Conservation (phyloP, 2,113 vertebrate genomes). For the Rhipidura dahli region DNA sequence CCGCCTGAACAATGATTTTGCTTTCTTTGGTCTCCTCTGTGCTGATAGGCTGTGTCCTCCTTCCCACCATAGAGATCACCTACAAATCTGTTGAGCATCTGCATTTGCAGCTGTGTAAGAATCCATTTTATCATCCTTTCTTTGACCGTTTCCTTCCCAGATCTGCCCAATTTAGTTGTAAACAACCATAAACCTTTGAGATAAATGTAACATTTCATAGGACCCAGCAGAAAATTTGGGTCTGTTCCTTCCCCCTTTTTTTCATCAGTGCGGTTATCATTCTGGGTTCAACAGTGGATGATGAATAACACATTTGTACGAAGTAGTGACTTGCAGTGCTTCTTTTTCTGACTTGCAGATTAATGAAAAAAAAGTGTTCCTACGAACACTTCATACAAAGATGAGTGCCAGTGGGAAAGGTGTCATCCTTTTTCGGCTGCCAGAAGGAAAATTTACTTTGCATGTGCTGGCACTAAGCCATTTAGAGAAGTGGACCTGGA, state of each 20-base stretch:
- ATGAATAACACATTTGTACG: background rate
- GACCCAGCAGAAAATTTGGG: background rate
- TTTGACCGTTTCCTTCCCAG: background rate
- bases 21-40: background rate
- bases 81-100: background rate
- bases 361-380: background rate
- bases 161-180: background rate
- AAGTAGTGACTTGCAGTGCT: background rate
- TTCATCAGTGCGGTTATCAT: background rate
- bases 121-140: background rate
- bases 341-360: background rate
- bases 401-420: background rate
- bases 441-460: background rate
- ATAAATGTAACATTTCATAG: accelerated
- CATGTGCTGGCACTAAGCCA: accelerated
- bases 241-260: background rate
- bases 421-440: background rate
- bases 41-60: background rate
- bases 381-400: background rate
- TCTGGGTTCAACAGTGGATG: background rate
- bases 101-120: background rate
- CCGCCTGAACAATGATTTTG: background rate
- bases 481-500: background rate
- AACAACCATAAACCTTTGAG: background rate
- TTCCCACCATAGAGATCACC: background rate